Conservation (phyloP, 2,797 vertebrate genomes). For the Esox lucius region DNA sequence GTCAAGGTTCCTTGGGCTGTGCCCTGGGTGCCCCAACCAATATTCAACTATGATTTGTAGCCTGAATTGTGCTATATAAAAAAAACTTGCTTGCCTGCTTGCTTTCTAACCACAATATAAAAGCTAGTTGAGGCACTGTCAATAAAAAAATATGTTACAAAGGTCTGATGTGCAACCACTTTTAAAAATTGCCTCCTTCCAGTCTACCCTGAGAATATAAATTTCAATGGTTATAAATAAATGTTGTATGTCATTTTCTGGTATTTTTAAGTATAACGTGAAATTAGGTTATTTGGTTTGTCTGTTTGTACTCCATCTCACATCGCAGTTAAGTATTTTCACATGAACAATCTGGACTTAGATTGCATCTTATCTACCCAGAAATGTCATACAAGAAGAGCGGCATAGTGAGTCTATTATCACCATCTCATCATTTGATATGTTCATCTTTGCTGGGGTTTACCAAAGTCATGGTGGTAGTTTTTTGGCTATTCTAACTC, state of each 20-base stretch:
- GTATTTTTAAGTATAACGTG: neutral
- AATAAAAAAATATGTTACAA: too few relatives aligned
- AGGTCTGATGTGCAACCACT: too few relatives aligned
- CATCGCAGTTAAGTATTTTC: neutral
- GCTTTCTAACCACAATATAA: too few relatives aligned
- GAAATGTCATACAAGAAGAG: neutral
- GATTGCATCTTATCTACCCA: neutral
- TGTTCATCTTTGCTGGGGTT: neutral
- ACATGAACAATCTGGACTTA: neutral
- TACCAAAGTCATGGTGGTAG: neutral
- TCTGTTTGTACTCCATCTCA: neutral
- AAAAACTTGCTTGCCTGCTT: too few relatives aligned
- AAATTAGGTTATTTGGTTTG: neutral
- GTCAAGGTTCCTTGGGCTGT: too few relatives aligned
- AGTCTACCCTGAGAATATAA: neutral
- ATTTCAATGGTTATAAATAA: neutral
- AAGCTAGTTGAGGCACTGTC: too few relatives aligned
- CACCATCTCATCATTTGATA: slow-evolving; percentile 1
- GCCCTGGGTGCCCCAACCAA: too few relatives aligned
- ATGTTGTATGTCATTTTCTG: neutral
- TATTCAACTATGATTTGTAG: too few relatives aligned
- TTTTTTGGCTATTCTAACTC: slow-evolving; percentile 9
- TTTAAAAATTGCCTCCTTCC: too few relatives aligned
- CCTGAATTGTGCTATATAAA: too few relatives aligned
- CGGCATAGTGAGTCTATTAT: neutral